Percentiles rank a stretch among this genome's conserved stretches.
Evolutionary conservation across 2,888 invertebrate genomes (phyloP).

Genomic region (Sesamia inferens): DNA sequence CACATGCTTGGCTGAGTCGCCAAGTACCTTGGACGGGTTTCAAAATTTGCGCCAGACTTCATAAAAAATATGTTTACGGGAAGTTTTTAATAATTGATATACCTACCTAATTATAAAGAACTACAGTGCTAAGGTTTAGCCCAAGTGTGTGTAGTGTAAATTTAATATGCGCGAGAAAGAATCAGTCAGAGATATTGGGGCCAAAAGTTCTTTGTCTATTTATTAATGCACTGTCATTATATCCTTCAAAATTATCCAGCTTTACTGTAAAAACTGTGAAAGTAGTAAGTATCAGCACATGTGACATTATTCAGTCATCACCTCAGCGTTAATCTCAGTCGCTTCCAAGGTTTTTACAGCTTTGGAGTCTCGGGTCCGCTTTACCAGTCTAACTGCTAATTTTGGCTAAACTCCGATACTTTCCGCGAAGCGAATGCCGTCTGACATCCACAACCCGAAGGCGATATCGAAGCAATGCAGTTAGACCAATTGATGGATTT

Average conservation of each 20-base stretch:
- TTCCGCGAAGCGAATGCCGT: no score
- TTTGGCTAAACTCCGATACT: no score
- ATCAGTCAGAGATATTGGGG: no score
- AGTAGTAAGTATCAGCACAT: not conserved
- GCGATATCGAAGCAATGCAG: no score
- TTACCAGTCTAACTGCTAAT: no score
- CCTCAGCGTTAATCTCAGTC: no score
- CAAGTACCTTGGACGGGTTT: constrained; percentile 52
- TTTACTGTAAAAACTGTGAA: not conserved
- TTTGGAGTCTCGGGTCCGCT: no score
- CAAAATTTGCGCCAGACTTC: constrained; percentile 32
- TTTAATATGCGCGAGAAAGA: not conserved
- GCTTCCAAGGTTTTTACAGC: no score
- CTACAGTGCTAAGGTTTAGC: not conserved
- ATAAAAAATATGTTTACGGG: constrained; percentile 15
- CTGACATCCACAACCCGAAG: no score
- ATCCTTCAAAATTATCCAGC: not conserved
- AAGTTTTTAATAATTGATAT: not conserved
- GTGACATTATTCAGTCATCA: no score
- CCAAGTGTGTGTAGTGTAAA: not conserved
- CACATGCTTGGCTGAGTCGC: constrained; percentile 34
- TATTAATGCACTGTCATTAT: not conserved
- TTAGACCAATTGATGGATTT: no score
- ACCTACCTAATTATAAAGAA: not conserved
- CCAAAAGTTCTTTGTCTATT: not conserved